A percentile compares a stretch with the other conserved stretches of the same genome.
phyloP scores from a whole-genome alignment of 2,888 invertebrate genomes.

The Philereme vetulata region DNA sequence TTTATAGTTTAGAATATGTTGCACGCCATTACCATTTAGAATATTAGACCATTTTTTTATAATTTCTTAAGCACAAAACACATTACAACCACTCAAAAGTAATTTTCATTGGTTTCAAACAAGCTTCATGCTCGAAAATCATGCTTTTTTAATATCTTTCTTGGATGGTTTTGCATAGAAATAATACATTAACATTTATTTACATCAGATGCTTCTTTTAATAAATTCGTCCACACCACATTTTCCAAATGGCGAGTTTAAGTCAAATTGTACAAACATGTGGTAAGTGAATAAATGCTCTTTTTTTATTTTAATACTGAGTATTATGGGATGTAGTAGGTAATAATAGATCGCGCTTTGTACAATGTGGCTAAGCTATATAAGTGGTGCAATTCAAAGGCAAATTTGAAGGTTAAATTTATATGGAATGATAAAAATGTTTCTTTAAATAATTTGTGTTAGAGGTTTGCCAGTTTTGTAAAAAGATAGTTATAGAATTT shows the following conservation, averaged over 20 bases:
- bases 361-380: slow-evolving; percentile 8
- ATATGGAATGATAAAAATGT: no score
- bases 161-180: neutral
- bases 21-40: neutral
- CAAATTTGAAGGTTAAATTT: no score
- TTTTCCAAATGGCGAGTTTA: slow-evolving; percentile 8
- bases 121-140: neutral
- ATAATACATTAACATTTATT: neutral
- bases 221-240: slow-evolving; percentile 38
- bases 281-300: no score
- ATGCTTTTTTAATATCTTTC: neutral
- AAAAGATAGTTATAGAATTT: no score
- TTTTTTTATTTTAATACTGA: neutral
- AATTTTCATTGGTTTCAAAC: neutral
- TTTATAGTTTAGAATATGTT: slow-evolving; percentile 8
- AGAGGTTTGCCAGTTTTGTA: neutral
- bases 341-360: slow-evolving; percentile 6
- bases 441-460: no score
- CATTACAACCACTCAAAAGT: neutral
- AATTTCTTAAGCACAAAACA: no score
- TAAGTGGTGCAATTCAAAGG: neutral
- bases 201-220: neutral
- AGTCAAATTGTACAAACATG: neutral
- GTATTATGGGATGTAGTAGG: neutral
- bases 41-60: neutral